Evolutionary conservation across 2,888 invertebrate genomes (phyloP), one percentile per base, ranked within the genome.

Genomic region (Macaria liturata): DNA sequence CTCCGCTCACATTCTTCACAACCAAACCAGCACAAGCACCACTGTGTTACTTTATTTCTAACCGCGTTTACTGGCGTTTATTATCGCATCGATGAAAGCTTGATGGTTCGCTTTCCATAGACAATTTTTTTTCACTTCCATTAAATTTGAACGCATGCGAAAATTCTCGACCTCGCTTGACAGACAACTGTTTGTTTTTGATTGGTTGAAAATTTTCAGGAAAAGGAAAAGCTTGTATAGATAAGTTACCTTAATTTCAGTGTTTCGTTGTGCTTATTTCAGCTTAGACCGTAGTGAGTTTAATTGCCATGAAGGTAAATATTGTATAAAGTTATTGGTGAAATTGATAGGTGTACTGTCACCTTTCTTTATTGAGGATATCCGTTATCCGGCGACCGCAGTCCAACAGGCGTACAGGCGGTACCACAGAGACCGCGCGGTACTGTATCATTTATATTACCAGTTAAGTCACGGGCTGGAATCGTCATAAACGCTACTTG

Each of bases 121-220:
- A 42, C 9, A 8, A 40, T 20, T 3, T 44, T 48, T 9, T 40
- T 6, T 34, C 51, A 49, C 1, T 20, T 20, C 2, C 20, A 20
- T 20, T 43, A 48, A 34, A 53, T 56, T 44, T 74, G 84, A 82
- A 83, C 78, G 84, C 80, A 61, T 71, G 77, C 68, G 72, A 76
- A 77, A 78, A 75, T 78, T 78, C 77, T 81, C 72, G 76, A 76
- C 78, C 68, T 72, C 75, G 71, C 63, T 69, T 74, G 20, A 20
- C 77, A 84, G 88, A 88, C 86, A 86, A 81, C 82, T 92, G 91
- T 90, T 91, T 86, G 83, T 81, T 85, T 83, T 79, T 85, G 84
- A 92, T 91, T 91, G 92, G 92, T 76, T 80, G 80, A 80, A 78
- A 76, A 72, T 81, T 81, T 79, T 79, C 74, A 76, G 72, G 76